Conservation (phyloP, 2,113 vertebrate genomes). For the Notothenia rossii region DNA sequence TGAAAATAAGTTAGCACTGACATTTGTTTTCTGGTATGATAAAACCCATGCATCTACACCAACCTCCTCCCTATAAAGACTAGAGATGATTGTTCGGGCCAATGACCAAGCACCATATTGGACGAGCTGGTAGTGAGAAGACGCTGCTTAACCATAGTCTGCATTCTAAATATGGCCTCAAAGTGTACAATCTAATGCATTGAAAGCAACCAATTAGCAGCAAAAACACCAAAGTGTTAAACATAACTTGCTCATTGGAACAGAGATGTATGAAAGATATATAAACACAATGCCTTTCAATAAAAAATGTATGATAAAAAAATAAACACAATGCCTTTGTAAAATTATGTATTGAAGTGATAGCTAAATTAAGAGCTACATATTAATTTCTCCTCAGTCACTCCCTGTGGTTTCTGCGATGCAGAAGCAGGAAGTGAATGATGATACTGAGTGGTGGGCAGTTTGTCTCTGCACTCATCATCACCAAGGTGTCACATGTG, state of each 20-base stretch:
- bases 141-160: too few species aligned
- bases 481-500: constrained; percentile 29
- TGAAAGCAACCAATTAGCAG: background rate
- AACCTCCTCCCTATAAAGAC: too few species aligned
- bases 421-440: constrained; percentile 44
- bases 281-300: constrained; percentile 11
- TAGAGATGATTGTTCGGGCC: too few species aligned
- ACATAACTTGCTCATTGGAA: background rate
- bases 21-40: too few species aligned
- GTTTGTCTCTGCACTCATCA: constrained; percentile 55
- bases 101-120: too few species aligned
- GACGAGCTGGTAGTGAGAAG: too few species aligned
- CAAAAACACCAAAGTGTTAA: background rate
- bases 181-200: background rate
- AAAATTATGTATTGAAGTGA: constrained; percentile 16
- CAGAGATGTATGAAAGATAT: background rate
- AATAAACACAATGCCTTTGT: constrained; percentile 12
- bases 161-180: background rate
- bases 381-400: constrained; percentile 30
- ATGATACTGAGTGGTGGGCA: constrained; percentile 37
- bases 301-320: too few species aligned
- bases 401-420: constrained; percentile 25
- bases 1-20: too few species aligned
- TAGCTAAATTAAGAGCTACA: constrained; percentile 7
- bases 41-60: too few species aligned